These are phyloP conservation scores for Microtus montanus DNA, from an alignment of 2,113 vertebrate genomes.

Conservation along the genomic window DNA sequence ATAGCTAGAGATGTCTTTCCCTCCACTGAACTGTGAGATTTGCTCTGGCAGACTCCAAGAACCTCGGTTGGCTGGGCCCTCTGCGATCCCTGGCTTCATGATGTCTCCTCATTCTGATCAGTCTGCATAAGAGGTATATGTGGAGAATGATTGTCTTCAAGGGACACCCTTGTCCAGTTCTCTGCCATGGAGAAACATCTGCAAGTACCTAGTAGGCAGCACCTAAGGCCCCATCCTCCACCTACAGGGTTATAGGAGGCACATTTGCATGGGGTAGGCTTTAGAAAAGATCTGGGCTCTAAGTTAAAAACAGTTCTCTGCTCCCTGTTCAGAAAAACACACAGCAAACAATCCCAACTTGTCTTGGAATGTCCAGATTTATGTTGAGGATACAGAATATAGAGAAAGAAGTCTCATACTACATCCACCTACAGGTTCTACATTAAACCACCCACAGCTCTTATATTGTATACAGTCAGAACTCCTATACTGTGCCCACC, in stretches of 20 bases:
- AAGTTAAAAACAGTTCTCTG: neutral
- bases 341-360: neutral
- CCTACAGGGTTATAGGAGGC: neutral
- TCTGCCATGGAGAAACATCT: neutral
- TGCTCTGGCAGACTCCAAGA: conserved; percentile 90
- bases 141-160: conserved; percentile 84
- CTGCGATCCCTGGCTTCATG: conserved; percentile 88
- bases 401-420: no score
- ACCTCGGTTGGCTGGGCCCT: conserved; percentile 87
- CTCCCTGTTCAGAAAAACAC: neutral
- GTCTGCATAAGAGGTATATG: conserved; percentile 86
- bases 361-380: no score
- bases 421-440: no score
- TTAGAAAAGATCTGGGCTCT: neutral
- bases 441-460: no score
- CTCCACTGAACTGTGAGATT: conserved; percentile 87
- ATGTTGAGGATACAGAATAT: no score
- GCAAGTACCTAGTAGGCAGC: neutral
- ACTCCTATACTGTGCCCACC: no score
- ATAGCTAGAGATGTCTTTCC: conserved; percentile 84
- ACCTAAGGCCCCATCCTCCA: neutral
- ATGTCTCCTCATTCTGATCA: conserved; percentile 87
- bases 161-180: conserved; percentile 79
- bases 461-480: no score
- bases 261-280: neutral